Base-by-base conservation (phyloP, 2,113 vertebrate genomes). In the Noctilio leporinus region DNA sequence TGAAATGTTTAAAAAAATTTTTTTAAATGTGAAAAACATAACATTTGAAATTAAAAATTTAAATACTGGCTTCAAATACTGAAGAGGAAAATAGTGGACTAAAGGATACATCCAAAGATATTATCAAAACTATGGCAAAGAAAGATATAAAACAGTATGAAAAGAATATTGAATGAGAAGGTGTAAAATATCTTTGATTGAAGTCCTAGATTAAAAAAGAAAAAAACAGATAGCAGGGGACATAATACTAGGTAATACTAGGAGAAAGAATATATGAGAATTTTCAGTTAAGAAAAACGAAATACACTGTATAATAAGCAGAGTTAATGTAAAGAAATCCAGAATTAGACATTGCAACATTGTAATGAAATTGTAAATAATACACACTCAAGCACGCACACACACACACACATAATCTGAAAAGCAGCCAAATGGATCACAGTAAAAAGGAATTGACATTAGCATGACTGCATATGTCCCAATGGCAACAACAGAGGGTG, bases 41-140 rank as follows among this genome's bases (percentile, higher is more conserved):
- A 19, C 75, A 81, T 43, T 28, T 89, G 16, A 89, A 93, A 86
- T 89, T 89, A 77, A 76, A 95, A 93, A 28, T 4, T 89, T 73
- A 93, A 95, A 96, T 64, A 83, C 35, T 62, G 43, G 64, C 35
- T 90, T 82, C 24, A 91, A 83, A 84, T 78, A 69, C 10, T 70
- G 2, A 89, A 82, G 24, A 93, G 24, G 86, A 57, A 91, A 91
- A 85, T 22, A 28, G 30, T 69, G 38, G 57, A 77, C 57, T n/a
- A 94, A 20, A 86, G 1, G 5, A 72, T 65, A 70, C 81, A 85
- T n/a, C 10, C 84, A n/a, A 83, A 87, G 64, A 77, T 67, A 85
- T 20, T 77, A 51, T 40, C 30, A 33, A 93, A 77, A 67, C 28
- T 28, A 53, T 67, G 53, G 6, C n/a, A 93, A 84, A 91, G 45